A percentile compares a stretch with the other conserved stretches of the same genome.
Conservation (phyloP, 2,113 vertebrate species). For the Clinocottus analis region DNA sequence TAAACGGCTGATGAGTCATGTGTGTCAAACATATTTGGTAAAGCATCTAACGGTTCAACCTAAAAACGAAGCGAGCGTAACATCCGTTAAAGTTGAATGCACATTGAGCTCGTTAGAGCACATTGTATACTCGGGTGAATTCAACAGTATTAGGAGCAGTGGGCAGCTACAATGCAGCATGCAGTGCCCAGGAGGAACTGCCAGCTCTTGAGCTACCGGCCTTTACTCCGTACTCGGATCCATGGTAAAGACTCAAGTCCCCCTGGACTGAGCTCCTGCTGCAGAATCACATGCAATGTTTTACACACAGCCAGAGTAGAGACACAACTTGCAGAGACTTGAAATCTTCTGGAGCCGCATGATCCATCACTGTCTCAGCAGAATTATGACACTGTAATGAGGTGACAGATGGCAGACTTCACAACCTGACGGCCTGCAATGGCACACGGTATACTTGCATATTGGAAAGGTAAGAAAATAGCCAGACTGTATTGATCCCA, state of each 20-base stretch:
- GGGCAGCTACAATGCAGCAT: too few species aligned
- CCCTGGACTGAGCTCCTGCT: background rate
- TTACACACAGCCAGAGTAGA: background rate
- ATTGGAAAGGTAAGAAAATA: background rate
- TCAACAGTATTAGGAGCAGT: too few species aligned
- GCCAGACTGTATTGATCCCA: background rate
- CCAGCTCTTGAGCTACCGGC: too few species aligned
- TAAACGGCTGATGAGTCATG: background rate
- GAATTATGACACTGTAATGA: background rate
- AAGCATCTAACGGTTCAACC: background rate
- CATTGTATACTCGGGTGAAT: too few species aligned
- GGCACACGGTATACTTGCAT: too few species aligned
- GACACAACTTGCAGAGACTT: background rate
- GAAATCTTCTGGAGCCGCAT: background rate
- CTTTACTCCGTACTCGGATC: too few species aligned
- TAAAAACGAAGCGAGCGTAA: too few species aligned
- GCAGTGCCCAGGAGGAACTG: too few species aligned
- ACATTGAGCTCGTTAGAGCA: too few species aligned
- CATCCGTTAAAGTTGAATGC: too few species aligned
- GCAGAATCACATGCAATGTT: background rate
- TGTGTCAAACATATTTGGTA: background rate
- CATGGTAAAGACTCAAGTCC: too few species aligned
- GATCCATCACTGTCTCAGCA: background rate
- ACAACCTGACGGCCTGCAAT: background rate
- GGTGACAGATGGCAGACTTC: background rate